Evolutionary conservation across 2,113 vertebrate genomes (phyloP).

Genomic region (Nerophis ophidion): DNA sequence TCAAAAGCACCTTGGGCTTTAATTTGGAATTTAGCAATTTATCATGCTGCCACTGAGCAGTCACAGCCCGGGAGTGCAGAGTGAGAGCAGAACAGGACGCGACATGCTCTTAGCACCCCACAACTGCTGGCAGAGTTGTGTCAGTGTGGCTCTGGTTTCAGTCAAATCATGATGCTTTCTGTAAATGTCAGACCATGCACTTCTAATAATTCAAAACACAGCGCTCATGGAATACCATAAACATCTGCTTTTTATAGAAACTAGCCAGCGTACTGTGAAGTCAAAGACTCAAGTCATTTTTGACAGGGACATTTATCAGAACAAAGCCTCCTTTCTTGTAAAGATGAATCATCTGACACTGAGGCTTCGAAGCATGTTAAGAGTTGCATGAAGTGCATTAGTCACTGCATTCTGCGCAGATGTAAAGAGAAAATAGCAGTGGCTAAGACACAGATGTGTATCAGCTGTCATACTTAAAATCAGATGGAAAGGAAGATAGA

Average conservation of each 20-base stretch:
- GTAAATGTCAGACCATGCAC: slow-evolving; percentile 32
- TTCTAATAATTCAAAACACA: slow-evolving; percentile 30
- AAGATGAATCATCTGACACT: background rate
- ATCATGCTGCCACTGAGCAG: slow-evolving; percentile 11
- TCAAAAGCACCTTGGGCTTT: slow-evolving; percentile 26
- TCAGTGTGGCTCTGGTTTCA: slow-evolving; percentile 33
- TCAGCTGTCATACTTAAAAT: too few species aligned
- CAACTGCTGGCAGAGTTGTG: slow-evolving; percentile 19
- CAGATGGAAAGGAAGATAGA: too few species aligned
- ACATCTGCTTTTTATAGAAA: slow-evolving; percentile 15
- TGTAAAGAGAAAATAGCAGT: too few species aligned
- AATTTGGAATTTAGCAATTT: slow-evolving; percentile 29
- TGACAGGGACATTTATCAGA: slow-evolving; percentile 5
- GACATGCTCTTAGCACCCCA: slow-evolving; percentile 18
- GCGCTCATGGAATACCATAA: slow-evolving; percentile 7
- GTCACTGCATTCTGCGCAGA: too few species aligned
- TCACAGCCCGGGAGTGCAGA: background rate
- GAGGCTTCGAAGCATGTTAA: slow-evolving; percentile 25
- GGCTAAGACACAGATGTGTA: too few species aligned
- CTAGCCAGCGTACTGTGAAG: background rate
- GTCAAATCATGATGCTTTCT: slow-evolving; percentile 29
- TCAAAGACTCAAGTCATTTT: background rate
- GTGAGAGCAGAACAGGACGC: background rate
- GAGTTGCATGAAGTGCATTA: slow-evolving; percentile 8
- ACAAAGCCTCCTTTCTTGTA: background rate